phyloP scores from a whole-genome alignment of 2,797 vertebrate genomes.

The Spheniscus humboldti region DNA sequence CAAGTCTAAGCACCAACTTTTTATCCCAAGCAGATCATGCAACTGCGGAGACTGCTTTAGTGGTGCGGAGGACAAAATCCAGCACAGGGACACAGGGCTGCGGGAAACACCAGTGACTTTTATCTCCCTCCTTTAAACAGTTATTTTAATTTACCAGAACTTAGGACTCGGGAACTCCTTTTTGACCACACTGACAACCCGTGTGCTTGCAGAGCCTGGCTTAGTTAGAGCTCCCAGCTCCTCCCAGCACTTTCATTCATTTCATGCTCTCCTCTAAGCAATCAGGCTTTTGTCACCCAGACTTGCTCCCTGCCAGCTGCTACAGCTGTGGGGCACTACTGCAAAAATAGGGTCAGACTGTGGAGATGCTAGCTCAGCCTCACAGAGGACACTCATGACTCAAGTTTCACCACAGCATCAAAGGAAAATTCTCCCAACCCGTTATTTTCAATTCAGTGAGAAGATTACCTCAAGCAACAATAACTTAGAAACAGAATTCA shows the following conservation, averaged over 20 bases:
- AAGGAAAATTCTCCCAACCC: neutral
- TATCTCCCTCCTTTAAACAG: neutral
- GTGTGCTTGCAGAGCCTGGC: neutral
- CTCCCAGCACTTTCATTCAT: neutral
- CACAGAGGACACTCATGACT: neutral
- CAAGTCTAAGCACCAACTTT: neutral
- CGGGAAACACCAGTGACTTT: neutral
- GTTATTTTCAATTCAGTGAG: neutral
- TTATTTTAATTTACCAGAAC: neutral
- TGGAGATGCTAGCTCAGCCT: neutral
- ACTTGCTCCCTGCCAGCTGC: neutral
- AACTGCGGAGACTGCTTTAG: neutral
- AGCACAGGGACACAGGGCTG: neutral
- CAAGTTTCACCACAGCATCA: neutral
- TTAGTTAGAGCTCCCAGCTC: neutral
- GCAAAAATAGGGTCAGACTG: neutral
- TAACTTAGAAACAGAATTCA: neutral
- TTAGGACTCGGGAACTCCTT: neutral
- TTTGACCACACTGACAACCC: neutral
- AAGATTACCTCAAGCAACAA: neutral
- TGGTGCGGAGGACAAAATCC: neutral
- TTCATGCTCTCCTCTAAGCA: neutral
- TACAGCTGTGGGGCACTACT: neutral
- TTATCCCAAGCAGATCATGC: neutral
- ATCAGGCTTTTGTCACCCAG: neutral